Evolutionary conservation across 2,888 invertebrate genomes (phyloP).

Genomic region (Euzophera pinguis): DNA sequence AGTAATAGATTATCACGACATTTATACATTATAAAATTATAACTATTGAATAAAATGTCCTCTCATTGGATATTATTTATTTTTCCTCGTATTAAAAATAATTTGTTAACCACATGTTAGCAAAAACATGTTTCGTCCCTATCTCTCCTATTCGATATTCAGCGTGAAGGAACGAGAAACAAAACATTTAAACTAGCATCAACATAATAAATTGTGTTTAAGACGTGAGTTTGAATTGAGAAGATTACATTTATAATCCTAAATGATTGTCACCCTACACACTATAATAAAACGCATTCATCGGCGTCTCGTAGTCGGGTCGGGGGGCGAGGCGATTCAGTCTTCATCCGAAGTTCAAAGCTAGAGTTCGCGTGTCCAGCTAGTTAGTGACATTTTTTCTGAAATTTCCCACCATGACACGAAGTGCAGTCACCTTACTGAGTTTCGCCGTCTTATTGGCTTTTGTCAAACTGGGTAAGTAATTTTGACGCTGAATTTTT

Average conservation of each 20-base stretch:
- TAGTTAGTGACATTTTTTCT: slow-evolving; percentile 26
- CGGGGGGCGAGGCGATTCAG: slow-evolving; percentile 32
- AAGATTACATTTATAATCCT: neutral
- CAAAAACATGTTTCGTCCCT: no score
- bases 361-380: slow-evolving; percentile 41
- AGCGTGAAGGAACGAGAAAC: no score
- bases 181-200: no score
- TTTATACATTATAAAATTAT: no score
- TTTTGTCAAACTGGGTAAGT: slow-evolving; percentile 63
- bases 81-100: no score
- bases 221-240: no score
- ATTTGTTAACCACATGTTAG: no score
- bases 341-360: slow-evolving; percentile 43
- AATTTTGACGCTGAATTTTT: neutral
- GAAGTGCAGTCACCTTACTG: slow-evolving; percentile 46
- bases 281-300: slow-evolving; percentile 52
- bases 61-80: no score
- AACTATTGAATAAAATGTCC: no score
- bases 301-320: slow-evolving; percentile 58
- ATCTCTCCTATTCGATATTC: no score
- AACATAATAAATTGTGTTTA: no score
- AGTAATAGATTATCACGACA: no score
- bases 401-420: slow-evolving; percentile 47
- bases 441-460: slow-evolving; percentile 58
- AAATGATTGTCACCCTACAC: slow-evolving; percentile 34